These are phyloP conservation scores for Salvelinus fontinalis DNA, from an alignment of 2,113 vertebrate species.

Conservation along the genomic window DNA sequence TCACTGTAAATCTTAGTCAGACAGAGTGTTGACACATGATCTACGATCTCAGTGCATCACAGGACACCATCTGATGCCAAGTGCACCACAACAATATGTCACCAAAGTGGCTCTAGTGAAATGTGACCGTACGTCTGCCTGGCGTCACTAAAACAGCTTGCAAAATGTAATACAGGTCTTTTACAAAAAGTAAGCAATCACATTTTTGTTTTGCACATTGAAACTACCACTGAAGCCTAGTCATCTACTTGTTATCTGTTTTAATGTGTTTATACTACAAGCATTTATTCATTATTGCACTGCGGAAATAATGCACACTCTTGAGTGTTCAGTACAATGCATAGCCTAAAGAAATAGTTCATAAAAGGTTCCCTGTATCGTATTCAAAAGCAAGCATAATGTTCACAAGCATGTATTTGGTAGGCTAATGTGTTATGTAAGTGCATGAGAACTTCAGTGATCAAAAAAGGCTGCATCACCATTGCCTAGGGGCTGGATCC, in stretches of 20 bases:
- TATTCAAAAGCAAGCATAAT: conserved; percentile 6
- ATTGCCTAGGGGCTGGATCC: conserved; percentile 25
- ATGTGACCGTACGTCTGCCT: neutral
- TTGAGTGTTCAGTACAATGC: too few relatives aligned
- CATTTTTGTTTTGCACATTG: neutral
- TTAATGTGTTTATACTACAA: neutral
- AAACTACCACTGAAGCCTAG: neutral
- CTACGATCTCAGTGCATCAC: neutral
- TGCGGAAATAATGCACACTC: too few relatives aligned
- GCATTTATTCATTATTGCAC: too few relatives aligned
- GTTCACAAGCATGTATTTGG: neutral
- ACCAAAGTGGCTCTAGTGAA: neutral
- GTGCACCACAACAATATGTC: neutral
- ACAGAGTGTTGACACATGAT: neutral
- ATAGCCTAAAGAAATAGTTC: too few relatives aligned
- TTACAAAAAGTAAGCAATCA: neutral
- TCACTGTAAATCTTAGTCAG: conserved; percentile 7
- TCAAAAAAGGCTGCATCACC: conserved; percentile 21
- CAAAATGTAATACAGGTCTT: neutral
- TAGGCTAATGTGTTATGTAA: conserved; percentile 8
- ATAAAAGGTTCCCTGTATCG: too few relatives aligned
- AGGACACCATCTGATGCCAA: neutral
- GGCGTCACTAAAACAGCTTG: neutral
- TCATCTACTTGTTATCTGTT: neutral
- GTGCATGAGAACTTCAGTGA: conserved; percentile 4